Evolutionary conservation across 2,113 vertebrate species (phyloP).

Genomic region (Pachyramphus minor): DNA sequence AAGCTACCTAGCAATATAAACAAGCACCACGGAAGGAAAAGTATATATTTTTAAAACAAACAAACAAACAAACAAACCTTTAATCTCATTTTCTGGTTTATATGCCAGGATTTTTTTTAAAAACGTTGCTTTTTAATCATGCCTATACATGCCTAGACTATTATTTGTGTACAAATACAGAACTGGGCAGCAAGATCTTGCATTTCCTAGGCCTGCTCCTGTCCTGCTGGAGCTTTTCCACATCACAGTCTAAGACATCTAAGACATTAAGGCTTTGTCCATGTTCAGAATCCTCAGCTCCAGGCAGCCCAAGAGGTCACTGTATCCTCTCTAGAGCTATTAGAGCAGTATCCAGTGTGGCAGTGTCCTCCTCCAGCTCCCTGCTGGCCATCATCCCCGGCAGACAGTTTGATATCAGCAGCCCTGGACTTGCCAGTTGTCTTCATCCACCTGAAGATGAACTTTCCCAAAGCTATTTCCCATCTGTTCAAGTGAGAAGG

Average conservation of each 20-base stretch:
- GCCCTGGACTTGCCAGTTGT: background rate
- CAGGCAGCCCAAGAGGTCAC: background rate
- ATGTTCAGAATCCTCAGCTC: background rate
- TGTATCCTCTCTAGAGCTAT: background rate
- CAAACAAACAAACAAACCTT: too few relatives aligned
- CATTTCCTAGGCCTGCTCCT: background rate
- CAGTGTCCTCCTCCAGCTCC: background rate
- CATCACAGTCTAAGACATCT: background rate
- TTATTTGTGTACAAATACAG: background rate
- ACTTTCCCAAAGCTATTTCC: background rate
- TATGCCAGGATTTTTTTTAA: background rate
- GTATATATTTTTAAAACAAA: background rate
- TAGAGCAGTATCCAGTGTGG: background rate
- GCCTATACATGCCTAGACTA: background rate
- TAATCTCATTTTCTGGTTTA: background rate
- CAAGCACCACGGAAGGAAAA: background rate
- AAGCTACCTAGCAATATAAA: background rate
- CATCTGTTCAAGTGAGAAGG: background rate
- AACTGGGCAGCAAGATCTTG: background rate
- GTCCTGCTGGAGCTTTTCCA: background rate
- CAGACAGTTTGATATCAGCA: background rate
- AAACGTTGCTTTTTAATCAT: background rate
- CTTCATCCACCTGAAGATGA: background rate
- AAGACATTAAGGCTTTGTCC: accelerated
- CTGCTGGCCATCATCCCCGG: background rate